Evolutionary conservation across 2,888 invertebrate species (phyloP), one percentile per base, ranked within the genome.

Genomic region (Ptilodon capucinus): DNA sequence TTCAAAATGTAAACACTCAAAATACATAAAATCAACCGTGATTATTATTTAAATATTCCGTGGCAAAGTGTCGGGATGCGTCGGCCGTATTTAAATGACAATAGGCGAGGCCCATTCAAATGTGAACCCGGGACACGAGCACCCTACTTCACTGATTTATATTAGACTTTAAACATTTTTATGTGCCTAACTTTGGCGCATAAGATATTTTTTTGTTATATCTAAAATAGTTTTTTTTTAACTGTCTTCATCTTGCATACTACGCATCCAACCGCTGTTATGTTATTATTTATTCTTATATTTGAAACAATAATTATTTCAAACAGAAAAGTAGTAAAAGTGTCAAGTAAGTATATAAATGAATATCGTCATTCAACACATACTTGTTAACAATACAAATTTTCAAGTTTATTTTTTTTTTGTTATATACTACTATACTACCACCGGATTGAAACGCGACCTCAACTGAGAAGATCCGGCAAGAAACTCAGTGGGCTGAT

Each of bases 71-170:
- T 73, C 75, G 70, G 72, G 74, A 73, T 75, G 72, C 67, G 76
- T 25, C 74, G 76, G 69, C 60, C 57, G 44, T 23, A 88, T 87
- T 86, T 86, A 73, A 85, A 88, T 89, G 75, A 89, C 86, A 89
- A 89, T 86, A 38, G 19, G 13, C 30, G 41, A 57, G 28, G 19
- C 43, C 40, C 48, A 54, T 64, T 62, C 49, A 49, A 45, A 64
- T 60, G 50, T 57, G 48, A 55, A 51, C 42, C 54, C 64, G 67
- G 64, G 62, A 51, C 54, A 40, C 40, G 57, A 66, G 51, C 59
- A 66, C 55, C 64, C 55, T 50, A 64, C 57, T 64, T 64, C 42
- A 42, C 53, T 57, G 54, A 66, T 62, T 64, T 64, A 65, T 66
- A 64, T 57, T 61, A 46, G 62, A 64, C 54, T 66, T 65, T 54